Base-by-base conservation (phyloP, 1,140 invertebrate species). In the Zaprionus ornatus region DNA sequence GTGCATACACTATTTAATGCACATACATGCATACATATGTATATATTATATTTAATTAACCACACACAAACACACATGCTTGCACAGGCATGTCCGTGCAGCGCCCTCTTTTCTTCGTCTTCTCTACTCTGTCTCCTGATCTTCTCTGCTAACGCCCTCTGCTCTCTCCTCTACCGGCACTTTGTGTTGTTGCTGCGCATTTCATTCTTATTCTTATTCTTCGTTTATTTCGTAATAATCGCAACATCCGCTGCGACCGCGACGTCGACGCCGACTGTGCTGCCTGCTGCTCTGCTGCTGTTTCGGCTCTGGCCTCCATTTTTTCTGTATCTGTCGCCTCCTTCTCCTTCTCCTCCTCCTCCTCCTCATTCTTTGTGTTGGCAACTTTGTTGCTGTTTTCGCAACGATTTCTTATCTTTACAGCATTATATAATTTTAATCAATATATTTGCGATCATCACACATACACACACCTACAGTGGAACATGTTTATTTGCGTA, bases 221-320 rank as follows among this genome's bases (percentile, higher is more conserved):
- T 83, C 85, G 81, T 84, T 84, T 88, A 88, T 88, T 88, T 88
- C 85, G 85, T 90, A 88, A 88, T 90, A 90, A 85, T 85, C 82
- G 82, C 82, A 85, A 85, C 79, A 86, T 85, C 84, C 78, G 85
- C 71, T 84, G 81, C 48, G 73, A 84, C 55, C 48, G 77, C 25
- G 35, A 74, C 48, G 23, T 32, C 3, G 29, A 15, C 9, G 54
- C 27, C 12, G 29, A 45, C 4, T 21, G 19, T 12, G 6, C 19
- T 60, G 37, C 15, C 3, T 21, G 12, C 17, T 2, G 10, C 45
- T 15, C 15, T 17, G 23, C 37, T 48, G 13, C n/a, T 29, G 52
- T 9, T 52, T 9, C 5, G 35, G 12, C 1, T 42, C 32, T 59
- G 35, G 35, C 21, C 25, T 57, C 40, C 40, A 45, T 48, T 17